Conservation (phyloP, 1,140 invertebrate genomes). For the Oppia nitens region DNA sequence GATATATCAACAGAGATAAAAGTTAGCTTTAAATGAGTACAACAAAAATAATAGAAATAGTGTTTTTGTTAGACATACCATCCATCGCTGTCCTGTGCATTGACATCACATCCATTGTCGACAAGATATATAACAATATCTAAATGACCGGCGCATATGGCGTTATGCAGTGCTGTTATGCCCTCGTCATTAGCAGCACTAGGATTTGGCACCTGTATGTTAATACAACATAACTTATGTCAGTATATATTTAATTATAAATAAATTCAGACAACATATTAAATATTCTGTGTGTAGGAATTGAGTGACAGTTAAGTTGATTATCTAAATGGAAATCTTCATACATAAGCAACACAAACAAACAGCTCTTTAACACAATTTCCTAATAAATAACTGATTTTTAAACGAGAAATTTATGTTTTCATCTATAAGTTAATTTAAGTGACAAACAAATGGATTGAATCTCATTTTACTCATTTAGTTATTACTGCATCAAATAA, state of each 20-base stretch:
- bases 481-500: too few species aligned
- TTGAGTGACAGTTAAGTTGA: too few species aligned
- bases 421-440: too few species aligned
- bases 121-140: conserved; percentile 97
- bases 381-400: too few species aligned
- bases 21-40: too few species aligned
- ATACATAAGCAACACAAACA: too few species aligned
- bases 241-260: background rate
- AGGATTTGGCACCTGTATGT: conserved; percentile 45
- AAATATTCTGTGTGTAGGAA: background rate
- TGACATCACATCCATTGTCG: conserved; percentile 94
- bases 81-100: conserved; percentile 93
- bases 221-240: background rate
- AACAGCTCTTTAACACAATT: too few species aligned
- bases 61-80: conserved; percentile 45
- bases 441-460: too few species aligned
- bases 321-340: too few species aligned
- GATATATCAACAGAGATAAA: too few species aligned
- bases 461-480: too few species aligned
- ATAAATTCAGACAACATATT: background rate
- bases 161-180: conserved; percentile 96
- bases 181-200: conserved; percentile 91
- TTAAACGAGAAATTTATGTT: too few species aligned
- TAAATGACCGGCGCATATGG: conserved; percentile 95
- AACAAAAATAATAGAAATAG: background rate